Evolutionary conservation across 2,113 vertebrate species (phyloP).

Genomic region (Eonycteris spelaea): DNA sequence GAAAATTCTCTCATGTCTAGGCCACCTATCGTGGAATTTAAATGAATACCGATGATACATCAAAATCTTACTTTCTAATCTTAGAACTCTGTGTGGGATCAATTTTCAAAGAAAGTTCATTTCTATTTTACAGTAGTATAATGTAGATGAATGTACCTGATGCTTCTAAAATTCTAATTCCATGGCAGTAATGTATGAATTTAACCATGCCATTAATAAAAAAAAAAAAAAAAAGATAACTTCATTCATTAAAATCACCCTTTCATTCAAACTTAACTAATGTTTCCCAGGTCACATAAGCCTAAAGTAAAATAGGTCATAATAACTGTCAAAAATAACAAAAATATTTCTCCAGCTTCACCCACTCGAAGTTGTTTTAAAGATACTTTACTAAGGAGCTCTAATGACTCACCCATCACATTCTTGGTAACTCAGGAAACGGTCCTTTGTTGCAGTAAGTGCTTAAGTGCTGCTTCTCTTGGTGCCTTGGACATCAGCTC

Average conservation of each 20-base stretch:
- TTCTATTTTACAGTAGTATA: slow-evolving; percentile 35
- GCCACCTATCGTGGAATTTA: slow-evolving; percentile 20
- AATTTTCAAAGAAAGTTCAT: slow-evolving; percentile 58
- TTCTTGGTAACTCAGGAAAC: neutral
- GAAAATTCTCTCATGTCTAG: slow-evolving; percentile 2
- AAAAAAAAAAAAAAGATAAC: slow-evolving; percentile 9
- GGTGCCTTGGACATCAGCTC: neutral
- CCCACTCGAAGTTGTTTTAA: neutral
- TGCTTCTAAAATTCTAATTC: slow-evolving; percentile 47
- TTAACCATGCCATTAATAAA: slow-evolving; percentile 49
- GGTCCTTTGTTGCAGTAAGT: neutral
- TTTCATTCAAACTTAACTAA: slow-evolving; percentile 45
- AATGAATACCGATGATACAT: slow-evolving; percentile 14
- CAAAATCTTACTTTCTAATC: slow-evolving; percentile 56
- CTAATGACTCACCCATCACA: neutral
- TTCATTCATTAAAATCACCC: slow-evolving; percentile 56
- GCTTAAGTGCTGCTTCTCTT: neutral
- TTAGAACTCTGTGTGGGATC: slow-evolving; percentile 69
- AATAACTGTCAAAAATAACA: slow-evolving; percentile 28
- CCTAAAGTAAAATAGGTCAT: neutral
- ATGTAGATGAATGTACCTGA: slow-evolving; percentile 30
- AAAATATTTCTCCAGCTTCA: slow-evolving; percentile 21
- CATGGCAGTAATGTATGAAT: slow-evolving; percentile 24
- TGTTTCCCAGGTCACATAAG: slow-evolving; percentile 17
- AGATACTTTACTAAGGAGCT: neutral